Conservation (phyloP, 2,888 invertebrate species). For the Sphaerophoria rueppellii region DNA sequence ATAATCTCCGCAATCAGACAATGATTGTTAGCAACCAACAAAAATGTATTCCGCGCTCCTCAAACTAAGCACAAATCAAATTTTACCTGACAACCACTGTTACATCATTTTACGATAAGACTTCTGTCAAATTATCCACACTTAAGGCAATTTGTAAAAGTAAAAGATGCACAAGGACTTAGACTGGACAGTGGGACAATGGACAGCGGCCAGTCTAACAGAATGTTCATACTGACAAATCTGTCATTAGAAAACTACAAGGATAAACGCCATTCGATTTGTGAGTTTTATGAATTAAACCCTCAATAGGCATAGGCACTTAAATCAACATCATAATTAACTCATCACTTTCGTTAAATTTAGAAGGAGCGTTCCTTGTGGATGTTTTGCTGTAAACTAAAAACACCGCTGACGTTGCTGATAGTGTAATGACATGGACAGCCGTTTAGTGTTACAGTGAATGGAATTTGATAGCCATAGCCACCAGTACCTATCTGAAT, state of each 20-base stretch:
- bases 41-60: constrained; percentile 12
- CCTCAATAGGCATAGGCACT: constrained; percentile 45
- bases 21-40: constrained; percentile 13
- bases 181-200: background rate
- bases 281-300: constrained; percentile 19
- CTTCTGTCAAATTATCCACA: constrained; percentile 55
- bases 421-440: constrained; percentile 59
- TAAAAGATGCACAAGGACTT: constrained; percentile 9
- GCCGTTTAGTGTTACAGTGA: constrained; percentile 63
- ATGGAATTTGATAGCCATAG: constrained; percentile 63
- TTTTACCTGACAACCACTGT: constrained; percentile 45
- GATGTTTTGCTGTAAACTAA: no score
- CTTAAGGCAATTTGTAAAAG: constrained; percentile 57
- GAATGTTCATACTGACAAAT: background rate
- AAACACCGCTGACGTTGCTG: background rate
- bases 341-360: constrained; percentile 68
- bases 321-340: constrained; percentile 63
- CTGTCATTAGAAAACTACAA: background rate
- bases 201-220: background rate
- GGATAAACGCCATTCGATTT: constrained; percentile 12
- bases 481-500: constrained; percentile 40
- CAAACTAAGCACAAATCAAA: background rate
- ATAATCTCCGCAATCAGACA: constrained; percentile 24
- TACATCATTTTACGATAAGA: constrained; percentile 48
- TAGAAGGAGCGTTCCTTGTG: constrained; percentile 57